Evolutionary conservation across 2,888 invertebrate species (phyloP).

Genomic region (Blera fallax): DNA sequence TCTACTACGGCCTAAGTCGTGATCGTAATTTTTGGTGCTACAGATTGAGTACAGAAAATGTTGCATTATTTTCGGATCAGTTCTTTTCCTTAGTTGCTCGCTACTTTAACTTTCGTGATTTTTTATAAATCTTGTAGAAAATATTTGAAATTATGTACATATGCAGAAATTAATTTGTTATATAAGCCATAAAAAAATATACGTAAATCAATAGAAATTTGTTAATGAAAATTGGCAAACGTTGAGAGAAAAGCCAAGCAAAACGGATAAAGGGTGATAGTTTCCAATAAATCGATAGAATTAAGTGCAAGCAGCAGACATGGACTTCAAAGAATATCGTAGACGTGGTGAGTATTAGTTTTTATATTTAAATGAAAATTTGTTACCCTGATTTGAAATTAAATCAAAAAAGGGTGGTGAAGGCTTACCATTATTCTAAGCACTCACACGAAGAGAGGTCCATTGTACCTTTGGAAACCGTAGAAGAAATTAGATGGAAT

Average conservation of each 20-base stretch:
- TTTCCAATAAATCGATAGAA: conserved; percentile 52
- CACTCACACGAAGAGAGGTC: too few species aligned
- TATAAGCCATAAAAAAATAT: not conserved
- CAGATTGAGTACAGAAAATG: not conserved
- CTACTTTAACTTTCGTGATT: not conserved
- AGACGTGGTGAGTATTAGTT: conserved; percentile 82
- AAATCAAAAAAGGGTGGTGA: too few species aligned
- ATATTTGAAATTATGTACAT: not conserved
- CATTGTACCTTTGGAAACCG: too few species aligned
- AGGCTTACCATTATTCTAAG: too few species aligned
- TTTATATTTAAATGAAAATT: not conserved
- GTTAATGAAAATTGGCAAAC: not conserved
- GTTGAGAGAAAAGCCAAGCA: not conserved
- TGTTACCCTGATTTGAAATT: too few species aligned
- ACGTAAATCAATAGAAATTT: conserved; percentile 3
- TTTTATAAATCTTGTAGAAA: not conserved
- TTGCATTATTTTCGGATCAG: conserved; percentile 28
- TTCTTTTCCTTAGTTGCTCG: not conserved
- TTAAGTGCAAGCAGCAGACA: conserved; percentile 72
- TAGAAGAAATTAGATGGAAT: too few species aligned
- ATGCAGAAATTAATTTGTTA: not conserved
- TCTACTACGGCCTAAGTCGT: not conserved
- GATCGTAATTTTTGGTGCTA: not conserved
- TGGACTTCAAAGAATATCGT: conserved; percentile 84
- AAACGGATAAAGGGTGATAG: conserved; percentile 7